Evolutionary conservation across 1,140 invertebrate genomes (phyloP).

Genomic region (Drosophila ohnishii): DNA sequence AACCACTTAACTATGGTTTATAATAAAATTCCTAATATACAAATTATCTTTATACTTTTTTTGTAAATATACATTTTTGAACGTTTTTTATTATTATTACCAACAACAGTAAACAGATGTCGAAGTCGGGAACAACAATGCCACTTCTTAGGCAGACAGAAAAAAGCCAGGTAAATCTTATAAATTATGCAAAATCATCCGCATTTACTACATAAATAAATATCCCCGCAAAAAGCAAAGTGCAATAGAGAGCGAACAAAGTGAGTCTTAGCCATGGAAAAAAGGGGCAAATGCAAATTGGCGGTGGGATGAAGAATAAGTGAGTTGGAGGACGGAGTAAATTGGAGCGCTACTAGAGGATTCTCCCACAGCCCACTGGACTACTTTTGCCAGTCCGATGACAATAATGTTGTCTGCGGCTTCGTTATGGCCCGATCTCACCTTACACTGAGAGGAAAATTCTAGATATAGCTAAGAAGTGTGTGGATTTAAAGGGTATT

Average conservation of each 20-base stretch:
- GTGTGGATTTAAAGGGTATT: not conserved
- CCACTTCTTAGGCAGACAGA: not conserved
- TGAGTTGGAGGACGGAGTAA: slow-evolving; percentile 36
- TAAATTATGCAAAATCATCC: slow-evolving; percentile 46
- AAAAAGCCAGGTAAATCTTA: not conserved
- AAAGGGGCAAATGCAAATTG: slow-evolving; percentile 57
- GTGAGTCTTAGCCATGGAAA: slow-evolving; percentile 14
- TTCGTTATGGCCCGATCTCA: slow-evolving; percentile 54
- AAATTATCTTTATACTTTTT: too few relatives aligned
- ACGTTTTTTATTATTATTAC: not conserved
- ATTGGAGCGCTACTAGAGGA: slow-evolving; percentile 58
- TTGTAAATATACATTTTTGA: not conserved
- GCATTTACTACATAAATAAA: slow-evolving; percentile 47
- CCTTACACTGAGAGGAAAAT: not conserved
- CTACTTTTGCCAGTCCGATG: slow-evolving; percentile 60
- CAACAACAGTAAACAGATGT: slow-evolving; percentile 19
- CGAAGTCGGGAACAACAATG: slow-evolving; percentile 5
- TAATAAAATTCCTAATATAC: too few relatives aligned
- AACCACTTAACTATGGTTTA: too few relatives aligned
- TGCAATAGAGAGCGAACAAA: slow-evolving; percentile 20
- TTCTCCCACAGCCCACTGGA: slow-evolving; percentile 77
- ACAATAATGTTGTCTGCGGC: slow-evolving; percentile 76
- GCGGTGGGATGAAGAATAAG: slow-evolving; percentile 42
- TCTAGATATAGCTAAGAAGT: rapidly evolving
- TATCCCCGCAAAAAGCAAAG: slow-evolving; percentile 14